Base-by-base conservation (phyloP, 2,113 vertebrate genomes). In the Gobiocypris rarus region DNA sequence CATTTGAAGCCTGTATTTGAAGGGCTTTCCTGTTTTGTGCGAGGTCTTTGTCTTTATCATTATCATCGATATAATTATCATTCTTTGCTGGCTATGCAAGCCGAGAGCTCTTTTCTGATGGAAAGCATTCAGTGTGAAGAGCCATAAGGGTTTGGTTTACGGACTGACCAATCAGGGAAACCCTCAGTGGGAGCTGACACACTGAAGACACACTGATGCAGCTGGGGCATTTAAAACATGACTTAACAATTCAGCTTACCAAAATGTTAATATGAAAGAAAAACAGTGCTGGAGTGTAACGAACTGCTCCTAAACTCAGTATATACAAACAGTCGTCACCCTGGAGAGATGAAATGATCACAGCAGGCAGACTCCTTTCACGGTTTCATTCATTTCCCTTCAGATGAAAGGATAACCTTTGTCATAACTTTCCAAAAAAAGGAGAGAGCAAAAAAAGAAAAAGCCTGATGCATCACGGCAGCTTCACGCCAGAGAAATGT, bases 401-500 rank as follows among this genome's bases (percentile, higher is more conserved):
- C 78, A 76, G 86, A 87, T 87, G 45, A 63, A 81, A 58, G 61
- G 80, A 87, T 87, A 87, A 87, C 81, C 84, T 85, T 85, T 87
- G 41, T 80, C 83, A 78, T 76, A 67, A 71, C 15, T 75, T 84
- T 78, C 59, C 79, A 54, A 67, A 69, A 76, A 78, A 73, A 76
- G 43, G 22, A 74, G 2, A n/a, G 24, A 69, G 24, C 28, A 34
- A 61, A 43, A 0, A 78, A 75, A 75, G 31, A 63, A 87, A 89
- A 86, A 85, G 75, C 82, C 13, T 38, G 82, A 82, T 78, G 86
- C 82, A 80, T 87, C 74, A 90, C 41, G 59, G 26, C 74, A 61
- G 9, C 85, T 84, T 86, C 85, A 92, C 87, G 78, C 50, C 87
- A 91, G 89, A 90, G 84, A 93, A 94, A 93, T 91, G 90, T 92